phyloP scores from a whole-genome alignment of 2,113 vertebrate genomes.

The Romanogobio albipinnatus region DNA sequence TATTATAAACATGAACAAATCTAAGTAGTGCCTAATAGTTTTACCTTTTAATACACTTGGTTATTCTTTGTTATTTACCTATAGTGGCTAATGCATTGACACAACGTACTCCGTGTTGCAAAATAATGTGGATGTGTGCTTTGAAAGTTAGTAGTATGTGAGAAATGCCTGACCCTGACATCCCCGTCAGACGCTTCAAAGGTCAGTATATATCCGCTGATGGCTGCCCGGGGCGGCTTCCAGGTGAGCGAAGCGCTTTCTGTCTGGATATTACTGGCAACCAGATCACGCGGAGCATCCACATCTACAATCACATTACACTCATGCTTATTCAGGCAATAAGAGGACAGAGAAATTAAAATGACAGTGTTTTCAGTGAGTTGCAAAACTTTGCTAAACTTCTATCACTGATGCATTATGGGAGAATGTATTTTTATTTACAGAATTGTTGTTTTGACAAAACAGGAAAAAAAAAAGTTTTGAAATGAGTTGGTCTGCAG shows the following conservation, averaged over 20 bases:
- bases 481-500: not conserved
- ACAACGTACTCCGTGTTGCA: too few species aligned
- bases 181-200: slow-evolving; percentile 81
- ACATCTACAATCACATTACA: slow-evolving; percentile 75
- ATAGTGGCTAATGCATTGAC: too few species aligned
- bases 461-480: too few species aligned
- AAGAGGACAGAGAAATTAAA: not conserved
- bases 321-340: not conserved
- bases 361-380: not conserved
- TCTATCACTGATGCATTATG: not conserved
- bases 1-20: too few species aligned
- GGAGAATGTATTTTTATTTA: not conserved
- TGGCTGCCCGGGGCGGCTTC: slow-evolving; percentile 80
- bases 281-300: slow-evolving; percentile 87
- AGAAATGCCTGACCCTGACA: slow-evolving; percentile 76
- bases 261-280: slow-evolving; percentile 80
- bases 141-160: not conserved
- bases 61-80: too few species aligned
- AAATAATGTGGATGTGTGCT: too few species aligned
- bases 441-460: not conserved
- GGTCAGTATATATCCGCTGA: slow-evolving; percentile 86
- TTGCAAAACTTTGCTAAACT: not conserved
- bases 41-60: too few species aligned
- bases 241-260: slow-evolving; percentile 86
- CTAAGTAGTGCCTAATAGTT: too few species aligned